Conservation (phyloP, 1,140 invertebrate genomes). For the Wasmannia auropunctata region DNA sequence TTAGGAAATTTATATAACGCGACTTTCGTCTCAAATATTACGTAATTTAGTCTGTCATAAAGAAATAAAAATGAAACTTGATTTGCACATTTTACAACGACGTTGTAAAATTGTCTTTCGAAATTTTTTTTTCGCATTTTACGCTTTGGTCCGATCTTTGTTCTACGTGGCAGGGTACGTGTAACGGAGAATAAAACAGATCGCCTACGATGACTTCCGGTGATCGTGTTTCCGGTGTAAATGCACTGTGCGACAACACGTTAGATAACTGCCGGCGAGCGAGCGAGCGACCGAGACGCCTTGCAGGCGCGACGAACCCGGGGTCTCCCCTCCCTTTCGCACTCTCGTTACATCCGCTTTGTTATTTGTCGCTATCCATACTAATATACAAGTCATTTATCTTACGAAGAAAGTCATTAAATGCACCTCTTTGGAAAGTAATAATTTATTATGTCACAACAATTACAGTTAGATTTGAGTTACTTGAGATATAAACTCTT, state of each 20-base stretch:
- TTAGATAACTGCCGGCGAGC: constrained; percentile 44
- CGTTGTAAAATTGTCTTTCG: neutral
- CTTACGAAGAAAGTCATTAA: neutral
- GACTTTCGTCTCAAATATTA: constrained; percentile 17
- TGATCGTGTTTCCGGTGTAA: constrained; percentile 71
- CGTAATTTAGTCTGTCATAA: neutral
- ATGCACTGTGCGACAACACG: constrained; percentile 22
- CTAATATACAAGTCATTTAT: neutral
- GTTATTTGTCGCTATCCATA: neutral
- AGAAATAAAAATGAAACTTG: neutral
- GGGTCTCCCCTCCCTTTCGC: neutral
- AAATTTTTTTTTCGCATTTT: neutral
- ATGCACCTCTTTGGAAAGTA: neutral
- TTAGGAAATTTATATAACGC: neutral
- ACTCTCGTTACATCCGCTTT: constrained; percentile 2
- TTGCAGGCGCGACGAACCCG: neutral
- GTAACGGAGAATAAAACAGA: constrained; percentile 56
- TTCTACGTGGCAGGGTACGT: neutral
- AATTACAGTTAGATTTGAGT: neutral
- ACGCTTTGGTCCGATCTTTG: neutral
- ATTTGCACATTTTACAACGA: neutral
- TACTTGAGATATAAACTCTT: too few species aligned
- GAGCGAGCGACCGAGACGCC: constrained; percentile 9
- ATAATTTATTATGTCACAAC: neutral
- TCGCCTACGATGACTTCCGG: constrained; percentile 66